Percentiles rank a stretch among this genome's conserved stretches.
These are phyloP conservation scores for Mesopsocus fuscifrons DNA, from an alignment of 2,888 invertebrate species.

Conservation along the genomic window DNA sequence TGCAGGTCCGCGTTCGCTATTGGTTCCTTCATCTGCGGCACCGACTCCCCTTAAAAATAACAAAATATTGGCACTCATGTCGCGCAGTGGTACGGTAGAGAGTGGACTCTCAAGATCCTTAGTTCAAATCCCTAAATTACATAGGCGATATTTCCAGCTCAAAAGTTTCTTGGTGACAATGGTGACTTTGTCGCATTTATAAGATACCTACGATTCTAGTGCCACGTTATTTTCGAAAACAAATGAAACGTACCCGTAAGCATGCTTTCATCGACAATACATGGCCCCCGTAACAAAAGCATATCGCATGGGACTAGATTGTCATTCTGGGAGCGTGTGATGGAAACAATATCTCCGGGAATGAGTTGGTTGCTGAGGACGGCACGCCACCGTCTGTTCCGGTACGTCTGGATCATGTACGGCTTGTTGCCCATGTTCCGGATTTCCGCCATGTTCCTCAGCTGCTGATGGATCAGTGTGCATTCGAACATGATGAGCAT, in stretches of 20 bases:
- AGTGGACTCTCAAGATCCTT: no score
- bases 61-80: background rate
- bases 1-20: constrained; percentile 47
- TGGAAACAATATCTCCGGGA: constrained; percentile 92
- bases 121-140: background rate
- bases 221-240: no score
- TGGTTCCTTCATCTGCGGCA: constrained; percentile 99
- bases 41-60: constrained; percentile 52
- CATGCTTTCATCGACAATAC: constrained; percentile 99
- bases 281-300: constrained; percentile 78
- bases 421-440: constrained; percentile 99
- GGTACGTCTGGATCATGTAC: constrained; percentile 70
- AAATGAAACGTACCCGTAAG: constrained; percentile 72
- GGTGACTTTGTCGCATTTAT: no score
- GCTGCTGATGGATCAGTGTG: constrained; percentile 92
- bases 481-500: constrained; percentile 96
- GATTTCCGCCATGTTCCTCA: constrained; percentile 96
- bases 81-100: no score
- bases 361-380: constrained; percentile 72
- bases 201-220: no score
- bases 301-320: constrained; percentile 93
- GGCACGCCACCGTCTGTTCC: constrained; percentile 77
- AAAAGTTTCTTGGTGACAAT: no score
- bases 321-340: constrained; percentile 74
- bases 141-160: no score